Conservation (phyloP, 2,888 invertebrate genomes). For the Asteroscopus sphinx region DNA sequence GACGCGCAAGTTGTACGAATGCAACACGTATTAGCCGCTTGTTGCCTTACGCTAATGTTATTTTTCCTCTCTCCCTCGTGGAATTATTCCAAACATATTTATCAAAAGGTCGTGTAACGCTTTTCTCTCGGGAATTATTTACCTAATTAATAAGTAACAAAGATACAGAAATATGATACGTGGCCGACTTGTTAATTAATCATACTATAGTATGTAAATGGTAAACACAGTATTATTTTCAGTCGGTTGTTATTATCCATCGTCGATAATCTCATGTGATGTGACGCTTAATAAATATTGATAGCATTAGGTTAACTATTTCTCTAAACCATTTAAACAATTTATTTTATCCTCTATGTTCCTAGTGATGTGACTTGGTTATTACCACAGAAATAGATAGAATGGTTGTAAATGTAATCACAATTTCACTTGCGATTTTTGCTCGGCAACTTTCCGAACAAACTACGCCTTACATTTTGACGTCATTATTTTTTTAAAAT, state of each 20-base stretch:
- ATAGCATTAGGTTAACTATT: constrained; percentile 7
- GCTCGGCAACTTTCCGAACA: too few species aligned
- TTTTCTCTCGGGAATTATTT: constrained; percentile 43
- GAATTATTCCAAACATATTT: constrained; percentile 40
- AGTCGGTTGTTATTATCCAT: constrained; percentile 26
- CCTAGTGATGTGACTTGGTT: background rate
- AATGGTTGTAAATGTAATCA: too few species aligned
- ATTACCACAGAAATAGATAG: too few species aligned
- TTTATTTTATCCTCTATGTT: too few species aligned
- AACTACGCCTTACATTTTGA: too few species aligned
- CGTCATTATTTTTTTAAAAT: too few species aligned
- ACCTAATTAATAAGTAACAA: constrained; percentile 44
- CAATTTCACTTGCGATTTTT: too few species aligned
- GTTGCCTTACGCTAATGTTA: constrained; percentile 43
- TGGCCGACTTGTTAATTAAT: constrained; percentile 42
- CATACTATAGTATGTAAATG: constrained; percentile 23
- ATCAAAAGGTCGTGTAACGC: constrained; percentile 39
- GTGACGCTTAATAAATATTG: constrained; percentile 17
- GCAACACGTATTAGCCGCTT: constrained; percentile 63
- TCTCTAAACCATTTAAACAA: too few species aligned
- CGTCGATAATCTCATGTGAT: constrained; percentile 24
- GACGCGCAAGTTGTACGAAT: constrained; percentile 69
- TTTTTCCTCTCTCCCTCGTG: constrained; percentile 31
- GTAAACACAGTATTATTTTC: constrained; percentile 37
- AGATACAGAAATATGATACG: constrained; percentile 42